phyloP scores from a whole-genome alignment of 2,797 vertebrate genomes.

The Lemur catta region DNA sequence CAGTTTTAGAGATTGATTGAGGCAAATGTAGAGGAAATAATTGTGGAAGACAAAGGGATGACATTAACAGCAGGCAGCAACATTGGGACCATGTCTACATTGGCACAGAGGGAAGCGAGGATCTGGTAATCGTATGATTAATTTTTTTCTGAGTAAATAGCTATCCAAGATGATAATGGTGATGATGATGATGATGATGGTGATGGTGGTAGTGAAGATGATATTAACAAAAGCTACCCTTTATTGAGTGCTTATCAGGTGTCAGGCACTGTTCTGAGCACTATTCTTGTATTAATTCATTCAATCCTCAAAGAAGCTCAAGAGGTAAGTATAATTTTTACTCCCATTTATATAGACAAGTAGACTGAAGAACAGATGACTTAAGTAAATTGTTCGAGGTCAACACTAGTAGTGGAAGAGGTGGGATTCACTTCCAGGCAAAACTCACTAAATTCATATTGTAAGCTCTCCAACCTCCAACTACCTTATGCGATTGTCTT shows the following conservation, averaged over 20 bases:
- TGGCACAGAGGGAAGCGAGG: neutral
- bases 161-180: neutral
- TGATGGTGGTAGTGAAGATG: neutral
- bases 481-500: neutral
- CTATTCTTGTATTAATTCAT: neutral
- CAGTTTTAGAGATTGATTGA: constrained; percentile 43
- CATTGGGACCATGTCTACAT: neutral
- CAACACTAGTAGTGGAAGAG: neutral
- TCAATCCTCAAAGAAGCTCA: neutral
- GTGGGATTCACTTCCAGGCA: neutral
- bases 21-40: constrained; percentile 56
- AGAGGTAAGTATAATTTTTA: neutral
- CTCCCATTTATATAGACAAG: neutral
- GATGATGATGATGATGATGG: neutral
- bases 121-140: neutral
- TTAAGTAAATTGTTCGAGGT: neutral
- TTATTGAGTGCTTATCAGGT: neutral
- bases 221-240: neutral
- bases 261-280: neutral
- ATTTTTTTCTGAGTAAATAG: neutral
- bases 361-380: neutral
- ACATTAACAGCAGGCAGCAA: constrained; percentile 10
- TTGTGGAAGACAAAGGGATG: constrained; percentile 11
- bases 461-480: neutral
- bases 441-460: neutral